Evolutionary conservation across 2,888 invertebrate genomes (phyloP).

Genomic region (Brachycybe producta): DNA sequence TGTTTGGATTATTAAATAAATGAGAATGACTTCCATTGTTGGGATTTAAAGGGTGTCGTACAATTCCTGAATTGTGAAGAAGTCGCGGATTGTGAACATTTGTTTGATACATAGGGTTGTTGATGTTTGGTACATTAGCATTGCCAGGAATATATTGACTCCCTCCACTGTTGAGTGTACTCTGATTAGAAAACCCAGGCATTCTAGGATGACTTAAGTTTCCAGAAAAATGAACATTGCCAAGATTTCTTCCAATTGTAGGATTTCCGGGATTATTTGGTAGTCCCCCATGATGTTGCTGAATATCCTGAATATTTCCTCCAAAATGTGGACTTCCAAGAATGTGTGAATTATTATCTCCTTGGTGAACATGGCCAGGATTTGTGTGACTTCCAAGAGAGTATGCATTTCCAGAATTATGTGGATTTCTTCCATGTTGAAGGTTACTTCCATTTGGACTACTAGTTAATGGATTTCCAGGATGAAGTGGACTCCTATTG

Average conservation of each 20-base stretch:
- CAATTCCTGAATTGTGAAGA: neutral
- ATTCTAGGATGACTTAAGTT: neutral
- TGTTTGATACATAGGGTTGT: neutral
- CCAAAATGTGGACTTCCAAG: neutral
- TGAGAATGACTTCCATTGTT: no score
- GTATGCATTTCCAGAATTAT: neutral
- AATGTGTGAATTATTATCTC: neutral
- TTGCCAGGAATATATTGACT: neutral
- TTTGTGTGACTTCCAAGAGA: neutral
- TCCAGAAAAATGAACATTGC: neutral
- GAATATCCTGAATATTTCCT: neutral
- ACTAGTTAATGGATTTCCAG: neutral
- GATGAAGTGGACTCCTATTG: neutral
- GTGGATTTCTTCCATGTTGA: neutral
- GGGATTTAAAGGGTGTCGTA: neutral
- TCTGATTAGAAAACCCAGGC: neutral
- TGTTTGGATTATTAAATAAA: neutral
- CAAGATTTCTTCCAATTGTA: neutral
- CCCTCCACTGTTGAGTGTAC: neutral
- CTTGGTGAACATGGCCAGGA: neutral
- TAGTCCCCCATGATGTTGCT: neutral
- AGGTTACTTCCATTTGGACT: no score
- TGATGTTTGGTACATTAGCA: neutral
- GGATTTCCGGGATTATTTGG: neutral
- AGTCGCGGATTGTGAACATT: neutral